Conservation (phyloP, 2,888 invertebrate species). For the Itoplectis maculator region DNA sequence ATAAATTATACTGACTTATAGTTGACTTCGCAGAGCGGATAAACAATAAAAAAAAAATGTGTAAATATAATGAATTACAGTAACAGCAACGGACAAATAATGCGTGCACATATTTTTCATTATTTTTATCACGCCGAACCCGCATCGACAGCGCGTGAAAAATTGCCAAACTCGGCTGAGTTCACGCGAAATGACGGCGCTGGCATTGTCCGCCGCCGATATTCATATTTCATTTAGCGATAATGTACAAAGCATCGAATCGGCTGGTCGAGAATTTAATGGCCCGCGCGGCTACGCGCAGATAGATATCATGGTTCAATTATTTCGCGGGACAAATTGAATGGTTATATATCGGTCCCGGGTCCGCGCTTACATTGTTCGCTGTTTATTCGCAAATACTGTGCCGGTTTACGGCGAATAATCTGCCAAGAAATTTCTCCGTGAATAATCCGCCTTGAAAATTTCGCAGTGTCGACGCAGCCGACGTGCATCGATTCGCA, state of each 20-base stretch:
- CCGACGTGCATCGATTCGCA: neutral
- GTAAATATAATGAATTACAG: neutral
- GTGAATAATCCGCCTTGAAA: constrained; percentile 31
- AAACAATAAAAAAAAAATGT: neutral
- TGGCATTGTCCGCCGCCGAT: neutral
- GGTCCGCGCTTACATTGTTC: constrained; percentile 17
- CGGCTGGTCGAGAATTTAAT: constrained; percentile 34
- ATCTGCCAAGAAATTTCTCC: neutral
- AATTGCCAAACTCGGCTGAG: neutral
- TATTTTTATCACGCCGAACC: constrained; percentile 1
- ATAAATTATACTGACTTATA: too few species aligned
- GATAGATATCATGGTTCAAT: constrained; percentile 31
- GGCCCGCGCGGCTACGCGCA: constrained; percentile 5
- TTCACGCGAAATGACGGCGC: neutral
- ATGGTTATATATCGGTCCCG: neutral
- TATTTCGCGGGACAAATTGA: constrained; percentile 30
- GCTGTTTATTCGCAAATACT: constrained; percentile 8
- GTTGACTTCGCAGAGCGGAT: neutral
- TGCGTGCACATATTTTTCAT: neutral
- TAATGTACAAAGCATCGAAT: constrained; percentile 39
- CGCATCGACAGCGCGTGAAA: constrained; percentile 3
- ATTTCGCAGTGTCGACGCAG: constrained; percentile 12
- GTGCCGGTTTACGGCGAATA: constrained; percentile 1
- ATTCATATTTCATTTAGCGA: constrained; percentile 34
- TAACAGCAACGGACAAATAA: neutral